These are phyloP conservation scores for Falco biarmicus DNA, from an alignment of 2,797 vertebrate species.

Conservation along the genomic window DNA sequence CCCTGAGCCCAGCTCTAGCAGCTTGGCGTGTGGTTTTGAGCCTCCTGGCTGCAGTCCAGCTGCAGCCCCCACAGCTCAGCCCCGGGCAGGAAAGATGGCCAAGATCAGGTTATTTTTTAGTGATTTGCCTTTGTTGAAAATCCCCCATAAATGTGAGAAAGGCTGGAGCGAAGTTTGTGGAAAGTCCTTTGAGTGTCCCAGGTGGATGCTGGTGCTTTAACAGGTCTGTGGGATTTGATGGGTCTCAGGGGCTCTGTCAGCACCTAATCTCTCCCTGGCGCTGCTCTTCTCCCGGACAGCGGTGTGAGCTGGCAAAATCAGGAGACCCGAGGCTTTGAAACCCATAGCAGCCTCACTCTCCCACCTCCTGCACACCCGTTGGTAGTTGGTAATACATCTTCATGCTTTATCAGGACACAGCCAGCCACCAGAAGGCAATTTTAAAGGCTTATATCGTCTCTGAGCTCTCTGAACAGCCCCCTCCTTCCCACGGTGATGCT, in stretches of 20 bases:
- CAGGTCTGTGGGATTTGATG: neutral
- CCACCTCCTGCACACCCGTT: neutral
- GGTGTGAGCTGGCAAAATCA: accelerated
- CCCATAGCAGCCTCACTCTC: neutral
- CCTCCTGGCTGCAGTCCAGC: neutral
- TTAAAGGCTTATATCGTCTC: neutral
- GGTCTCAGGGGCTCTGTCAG: neutral
- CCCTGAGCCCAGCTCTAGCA: neutral
- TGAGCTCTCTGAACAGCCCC: neutral
- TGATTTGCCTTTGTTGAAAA: neutral
- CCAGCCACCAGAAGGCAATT: neutral
- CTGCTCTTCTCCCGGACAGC: neutral
- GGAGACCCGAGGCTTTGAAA: neutral
- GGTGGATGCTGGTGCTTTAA: neutral
- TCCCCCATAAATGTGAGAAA: neutral
- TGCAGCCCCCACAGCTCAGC: accelerated
- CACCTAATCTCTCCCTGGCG: neutral
- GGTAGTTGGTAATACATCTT: neutral
- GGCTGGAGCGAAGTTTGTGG: neutral
- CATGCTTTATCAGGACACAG: neutral
- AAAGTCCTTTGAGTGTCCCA: neutral
- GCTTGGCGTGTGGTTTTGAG: neutral
- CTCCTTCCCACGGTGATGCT: accelerated
- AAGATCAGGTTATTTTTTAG: neutral
- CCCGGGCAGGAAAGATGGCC: accelerated